These are phyloP conservation scores for Palythoa heliodiscus DNA, from an alignment of 92 coral and sea anemone genomes.

Conservation along the genomic window DNA sequence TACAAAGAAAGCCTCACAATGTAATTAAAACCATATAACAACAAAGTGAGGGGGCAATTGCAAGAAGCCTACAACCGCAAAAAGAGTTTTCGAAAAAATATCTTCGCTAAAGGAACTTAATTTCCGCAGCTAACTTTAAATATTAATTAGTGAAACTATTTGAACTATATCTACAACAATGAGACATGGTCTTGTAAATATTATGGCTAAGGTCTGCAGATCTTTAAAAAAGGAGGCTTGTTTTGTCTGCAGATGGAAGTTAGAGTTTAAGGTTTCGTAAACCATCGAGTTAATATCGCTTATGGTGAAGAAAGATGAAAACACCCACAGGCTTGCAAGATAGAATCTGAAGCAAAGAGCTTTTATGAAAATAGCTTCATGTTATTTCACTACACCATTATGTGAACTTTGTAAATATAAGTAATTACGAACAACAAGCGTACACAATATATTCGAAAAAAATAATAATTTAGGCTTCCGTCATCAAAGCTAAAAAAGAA, in stretches of 20 bases:
- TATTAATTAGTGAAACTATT: slow-evolving; percentile 22
- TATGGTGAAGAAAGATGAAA: neutral
- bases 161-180: neutral
- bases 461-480: slow-evolving; percentile 3
- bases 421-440: slow-evolving; percentile 26
- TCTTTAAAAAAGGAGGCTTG: neutral
- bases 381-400: neutral
- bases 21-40: neutral
- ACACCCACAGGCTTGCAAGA: neutral
- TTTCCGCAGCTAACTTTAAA: slow-evolving; percentile 10
- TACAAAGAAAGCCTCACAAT: neutral
- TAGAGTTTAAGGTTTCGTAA: neutral
- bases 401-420: neutral
- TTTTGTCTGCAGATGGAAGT: slow-evolving; percentile 6
- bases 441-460: neutral
- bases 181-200: slow-evolving; percentile 9
- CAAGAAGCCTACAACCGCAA: neutral
- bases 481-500: slow-evolving; percentile 18
- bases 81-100: neutral
- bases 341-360: neutral
- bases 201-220: slow-evolving; percentile 24
- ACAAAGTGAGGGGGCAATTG: neutral
- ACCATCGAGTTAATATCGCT: neutral
- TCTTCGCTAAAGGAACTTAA: neutral
- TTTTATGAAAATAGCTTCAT: neutral